Evolutionary conservation across 1,140 invertebrate genomes (phyloP).

Genomic region (Orchesella cincta): DNA sequence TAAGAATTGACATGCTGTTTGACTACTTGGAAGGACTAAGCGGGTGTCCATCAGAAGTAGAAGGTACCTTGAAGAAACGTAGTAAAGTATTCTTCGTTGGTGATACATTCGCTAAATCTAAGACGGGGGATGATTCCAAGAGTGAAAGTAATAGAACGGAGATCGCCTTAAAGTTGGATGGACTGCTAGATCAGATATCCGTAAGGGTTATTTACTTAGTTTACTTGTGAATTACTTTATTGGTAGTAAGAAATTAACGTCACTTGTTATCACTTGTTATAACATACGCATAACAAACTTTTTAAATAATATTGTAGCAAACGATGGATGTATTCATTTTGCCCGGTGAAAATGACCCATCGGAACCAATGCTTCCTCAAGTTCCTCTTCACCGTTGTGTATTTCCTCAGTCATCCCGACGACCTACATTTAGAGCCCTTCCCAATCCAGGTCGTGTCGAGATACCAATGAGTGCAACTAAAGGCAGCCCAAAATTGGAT

Average conservation of each 20-base stretch:
- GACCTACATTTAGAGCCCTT: constrained; percentile 41
- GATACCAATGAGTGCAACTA: not conserved
- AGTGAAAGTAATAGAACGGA: constrained; percentile 19
- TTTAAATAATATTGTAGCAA: constrained; percentile 31
- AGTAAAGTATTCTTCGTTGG: constrained; percentile 44
- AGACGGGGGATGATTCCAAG: constrained; percentile 25
- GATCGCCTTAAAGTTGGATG: constrained; percentile 42
- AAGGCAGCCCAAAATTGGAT: not conserved
- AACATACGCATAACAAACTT: not conserved
- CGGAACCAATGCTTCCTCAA: constrained; percentile 46
- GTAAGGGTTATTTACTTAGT: constrained; percentile 37
- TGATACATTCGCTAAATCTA: constrained; percentile 30
- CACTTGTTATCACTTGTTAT: too few relatives aligned
- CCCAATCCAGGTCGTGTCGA: constrained; percentile 41
- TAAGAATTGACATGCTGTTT: constrained; percentile 39
- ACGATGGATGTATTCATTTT: constrained; percentile 48
- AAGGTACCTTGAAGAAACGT: not conserved
- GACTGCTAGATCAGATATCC: constrained; percentile 36
- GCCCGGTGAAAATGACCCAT: constrained; percentile 44
- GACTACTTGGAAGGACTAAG: constrained; percentile 45
- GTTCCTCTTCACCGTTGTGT: constrained; percentile 43
- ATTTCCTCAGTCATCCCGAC: constrained; percentile 33
- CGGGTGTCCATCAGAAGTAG: constrained; percentile 40
- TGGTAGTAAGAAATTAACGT: not conserved
- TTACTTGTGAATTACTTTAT: not conserved